Conservation (phyloP, 30 jellyfish, hydroid and myxozoan genomes). For the Aurelia aurita complex sp. Pacific region DNA sequence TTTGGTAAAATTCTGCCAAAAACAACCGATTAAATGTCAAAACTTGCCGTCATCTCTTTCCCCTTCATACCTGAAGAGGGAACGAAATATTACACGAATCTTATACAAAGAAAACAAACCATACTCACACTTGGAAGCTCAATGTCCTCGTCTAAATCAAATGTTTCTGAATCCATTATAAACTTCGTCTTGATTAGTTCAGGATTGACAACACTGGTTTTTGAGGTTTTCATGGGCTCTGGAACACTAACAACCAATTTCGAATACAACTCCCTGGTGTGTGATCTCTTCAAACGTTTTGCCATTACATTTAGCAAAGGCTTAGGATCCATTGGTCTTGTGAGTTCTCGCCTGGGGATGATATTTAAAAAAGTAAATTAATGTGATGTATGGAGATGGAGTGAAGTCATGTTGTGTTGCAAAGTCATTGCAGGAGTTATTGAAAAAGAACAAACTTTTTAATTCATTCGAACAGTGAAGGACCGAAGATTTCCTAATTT, state of each 20-base stretch:
- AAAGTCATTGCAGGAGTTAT: too few species aligned
- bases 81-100: too few species aligned
- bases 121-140: not conserved
- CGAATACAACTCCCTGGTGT: not conserved
- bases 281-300: constrained; percentile 1
- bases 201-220: not conserved
- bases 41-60: too few species aligned
- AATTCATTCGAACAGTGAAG: too few species aligned
- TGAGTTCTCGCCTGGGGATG: constrained; percentile 13
- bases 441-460: too few species aligned
- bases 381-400: not conserved
- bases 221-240: not conserved
- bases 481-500: too few species aligned
- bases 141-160: not conserved
- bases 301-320: constrained; percentile 17
- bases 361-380: not conserved
- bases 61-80: too few species aligned
- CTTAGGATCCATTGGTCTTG: constrained; percentile 8
- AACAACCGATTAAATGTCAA: too few species aligned
- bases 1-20: too few species aligned
- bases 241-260: constrained; percentile 26
- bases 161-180: not conserved
- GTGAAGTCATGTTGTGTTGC: too few species aligned
- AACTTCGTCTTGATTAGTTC: constrained; percentile 16
- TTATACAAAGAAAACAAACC: not conserved